Evolutionary conservation across 2,113 vertebrate species (phyloP).

Genomic region (Ardeotis arabs): DNA sequence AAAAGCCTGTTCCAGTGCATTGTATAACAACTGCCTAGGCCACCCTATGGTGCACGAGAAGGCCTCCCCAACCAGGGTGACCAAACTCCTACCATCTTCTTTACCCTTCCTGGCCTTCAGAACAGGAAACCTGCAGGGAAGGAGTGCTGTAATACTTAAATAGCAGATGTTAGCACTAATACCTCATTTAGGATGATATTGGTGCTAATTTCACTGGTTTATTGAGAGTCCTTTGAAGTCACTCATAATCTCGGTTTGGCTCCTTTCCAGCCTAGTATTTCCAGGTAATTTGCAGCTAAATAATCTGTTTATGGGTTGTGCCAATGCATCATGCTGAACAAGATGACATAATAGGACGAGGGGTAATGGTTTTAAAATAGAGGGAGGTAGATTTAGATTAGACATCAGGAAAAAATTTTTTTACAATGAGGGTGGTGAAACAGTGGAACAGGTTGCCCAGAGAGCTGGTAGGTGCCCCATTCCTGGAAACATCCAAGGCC

Average conservation of each 20-base stretch:
- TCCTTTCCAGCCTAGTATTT: neutral
- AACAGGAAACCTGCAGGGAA: neutral
- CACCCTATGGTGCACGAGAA: fast-evolving
- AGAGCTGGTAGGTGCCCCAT: too few relatives aligned
- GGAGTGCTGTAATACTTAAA: neutral
- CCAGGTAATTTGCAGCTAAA: neutral
- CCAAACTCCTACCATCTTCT: neutral
- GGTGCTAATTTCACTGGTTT: neutral
- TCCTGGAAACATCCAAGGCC: too few relatives aligned
- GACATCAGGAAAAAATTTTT: too few relatives aligned
- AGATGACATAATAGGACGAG: neutral
- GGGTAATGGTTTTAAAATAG: too few relatives aligned
- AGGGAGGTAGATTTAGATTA: too few relatives aligned
- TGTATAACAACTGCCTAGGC: neutral
- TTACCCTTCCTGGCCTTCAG: neutral
- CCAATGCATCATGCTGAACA: neutral
- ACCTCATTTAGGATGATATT: neutral
- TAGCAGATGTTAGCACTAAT: neutral
- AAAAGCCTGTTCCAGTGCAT: neutral
- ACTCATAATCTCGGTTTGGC: neutral
- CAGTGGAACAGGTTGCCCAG: too few relatives aligned
- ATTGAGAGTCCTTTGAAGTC: neutral
- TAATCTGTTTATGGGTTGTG: neutral
- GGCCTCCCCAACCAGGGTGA: neutral
- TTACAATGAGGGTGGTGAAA: too few relatives aligned